Base-by-base conservation (phyloP, 1,140 invertebrate genomes). In the Pseudomyrmex sp. region DNA sequence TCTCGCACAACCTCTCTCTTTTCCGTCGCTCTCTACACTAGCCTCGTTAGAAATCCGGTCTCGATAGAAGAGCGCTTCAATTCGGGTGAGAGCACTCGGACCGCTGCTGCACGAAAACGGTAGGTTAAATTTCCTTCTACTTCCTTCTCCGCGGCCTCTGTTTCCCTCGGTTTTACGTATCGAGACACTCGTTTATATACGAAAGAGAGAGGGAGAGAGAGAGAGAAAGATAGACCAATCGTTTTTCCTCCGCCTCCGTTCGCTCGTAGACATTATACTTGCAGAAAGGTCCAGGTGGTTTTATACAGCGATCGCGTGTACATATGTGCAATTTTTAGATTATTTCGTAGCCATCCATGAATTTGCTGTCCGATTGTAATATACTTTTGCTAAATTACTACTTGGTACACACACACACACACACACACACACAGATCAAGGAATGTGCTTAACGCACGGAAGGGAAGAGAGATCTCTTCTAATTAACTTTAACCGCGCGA, bases 161-260 rank as follows among this genome's bases (percentile, higher is more conserved):
- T 84, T 79, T 80, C 74, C 20, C 54, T 62, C 70, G 61, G 50
- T 85, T 88, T 87, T 82, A 84, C 77, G 82, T 85, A 84, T 85
- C 59, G 59, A 70, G 18, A 13, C 10, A 54, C 18, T 83, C 46
- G 50, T 1, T 65, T 54, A 26, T 65, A 63, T 26, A 23, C 3
- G 63, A n/a, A n/a, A n/a, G 18, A 18, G 18, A 18, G 18, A 61
- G 35, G 48, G 63, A 26, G 2, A 35, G 26, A 35, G 12, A 15
- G 65, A 63, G 20, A 70, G 9, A 69, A 50, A 62, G 44, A 48
- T 13, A 20, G 8, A 35, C n/a, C 52, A 8, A 8, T 2, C 15
- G 8, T 35, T 15, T 26, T 63, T 35, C 13, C 13, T 61, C 18
- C 15, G n/a, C 20, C 48, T 77, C 56, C 4, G 26, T 20, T 48